Evolutionary conservation across 2,797 vertebrate species (phyloP), one percentile per base, ranked within the genome.

Genomic region (Rhadinocentrus ornatus): DNA sequence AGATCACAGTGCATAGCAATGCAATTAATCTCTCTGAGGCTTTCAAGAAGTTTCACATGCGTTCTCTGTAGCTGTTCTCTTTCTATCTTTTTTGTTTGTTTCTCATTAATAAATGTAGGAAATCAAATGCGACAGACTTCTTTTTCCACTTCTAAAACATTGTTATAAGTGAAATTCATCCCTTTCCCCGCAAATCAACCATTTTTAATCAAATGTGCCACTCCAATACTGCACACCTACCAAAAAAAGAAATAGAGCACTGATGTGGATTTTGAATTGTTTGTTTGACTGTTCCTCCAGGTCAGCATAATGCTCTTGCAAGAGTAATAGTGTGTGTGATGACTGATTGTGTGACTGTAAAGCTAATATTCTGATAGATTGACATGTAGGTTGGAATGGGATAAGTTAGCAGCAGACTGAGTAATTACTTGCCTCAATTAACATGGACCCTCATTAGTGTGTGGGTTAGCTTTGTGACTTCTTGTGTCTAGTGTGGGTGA

Each of bases 381-480:
- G 67, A 72, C 48, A 68, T 68, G 32, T 62, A 77, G 54, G 62
- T 65, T 80, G 3, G 1, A 70, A 77, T 61, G 72, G 67, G 74
- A 82, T 78, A 75, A 82, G 78, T 82, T 69, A 66, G 77, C 58
- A 77, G 73, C 69, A 71, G 77, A 41, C 80, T 69, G 73, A 86
- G 77, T 88, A 85, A 85, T 86, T 85, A 82, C 71, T 72, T 50
- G 46, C 66, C 41, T 82, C 65, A 82, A 79, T 85, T 85, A 84
- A 81, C 80, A 77, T 32, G 37, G 39, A 59, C 66, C 66, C 77
- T 88, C 82, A 82, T 87, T 88, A 88, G 73, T 26, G 68, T 78
- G 68, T 76, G 66, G 61, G 71, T 67, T 75, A 61, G 57, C 75
- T 70, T 66, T 71, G 48, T 71, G 73, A 74, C 54, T 48, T 78